phyloP scores from a whole-genome alignment of 2,113 vertebrate species.

The Gobio gobio region DNA sequence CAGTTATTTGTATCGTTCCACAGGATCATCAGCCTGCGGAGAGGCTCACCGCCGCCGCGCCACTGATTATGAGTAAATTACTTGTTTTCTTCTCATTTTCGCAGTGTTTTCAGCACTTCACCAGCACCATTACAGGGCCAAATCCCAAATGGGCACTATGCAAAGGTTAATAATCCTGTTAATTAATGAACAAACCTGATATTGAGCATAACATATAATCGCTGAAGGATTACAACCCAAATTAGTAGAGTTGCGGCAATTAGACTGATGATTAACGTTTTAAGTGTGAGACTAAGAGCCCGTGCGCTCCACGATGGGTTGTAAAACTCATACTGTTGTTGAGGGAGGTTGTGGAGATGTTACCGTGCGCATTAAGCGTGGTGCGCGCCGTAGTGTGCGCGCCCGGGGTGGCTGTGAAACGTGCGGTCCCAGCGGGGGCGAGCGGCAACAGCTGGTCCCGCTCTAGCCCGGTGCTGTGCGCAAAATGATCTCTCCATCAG shows the following conservation, averaged over 20 bases:
- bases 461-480: slow-evolving; percentile 88
- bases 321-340: slow-evolving; percentile 94
- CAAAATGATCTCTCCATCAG: slow-evolving; percentile 99
- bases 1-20: slow-evolving; percentile 60
- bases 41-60: slow-evolving; percentile 55
- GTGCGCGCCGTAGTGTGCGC: slow-evolving; percentile 76
- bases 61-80: slow-evolving; percentile 67
- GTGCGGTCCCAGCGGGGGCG: slow-evolving; percentile 86
- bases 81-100: slow-evolving; percentile 49
- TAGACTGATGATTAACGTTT: slow-evolving; percentile 98
- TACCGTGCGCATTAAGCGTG: slow-evolving; percentile 87
- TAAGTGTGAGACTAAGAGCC: slow-evolving; percentile 97
- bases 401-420: slow-evolving; percentile 89
- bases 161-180: slow-evolving; percentile 98
- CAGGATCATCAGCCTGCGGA: slow-evolving; percentile 54
- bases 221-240: slow-evolving; percentile 94
- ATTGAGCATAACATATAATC: slow-evolving; percentile 93
- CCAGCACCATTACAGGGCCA: slow-evolving; percentile 80
- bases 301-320: slow-evolving; percentile 89
- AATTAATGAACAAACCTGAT: slow-evolving; percentile 95
- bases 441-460: slow-evolving; percentile 95
- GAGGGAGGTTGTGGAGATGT: slow-evolving; percentile 81
- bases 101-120: slow-evolving; percentile 60
- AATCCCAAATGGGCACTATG: slow-evolving; percentile 83
- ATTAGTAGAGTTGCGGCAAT: slow-evolving; percentile 95